Percentiles rank a stretch among this genome's conserved stretches.
Evolutionary conservation across 2,113 vertebrate species (phyloP).

Genomic region (Limanda limanda): DNA sequence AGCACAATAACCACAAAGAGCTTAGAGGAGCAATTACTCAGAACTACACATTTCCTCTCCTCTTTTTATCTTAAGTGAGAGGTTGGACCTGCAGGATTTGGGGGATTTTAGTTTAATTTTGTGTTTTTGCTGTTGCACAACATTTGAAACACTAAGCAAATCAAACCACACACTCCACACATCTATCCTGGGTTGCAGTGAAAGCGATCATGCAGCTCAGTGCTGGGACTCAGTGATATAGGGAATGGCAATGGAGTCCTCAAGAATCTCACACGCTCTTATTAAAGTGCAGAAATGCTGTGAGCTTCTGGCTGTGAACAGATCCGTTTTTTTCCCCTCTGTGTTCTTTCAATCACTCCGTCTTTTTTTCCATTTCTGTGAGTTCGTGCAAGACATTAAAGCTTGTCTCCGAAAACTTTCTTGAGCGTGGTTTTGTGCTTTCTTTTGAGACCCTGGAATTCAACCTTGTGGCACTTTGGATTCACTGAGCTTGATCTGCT

Average conservation of each 20-base stretch:
- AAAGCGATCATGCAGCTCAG: neutral
- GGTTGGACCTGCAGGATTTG: neutral
- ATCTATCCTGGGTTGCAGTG: no score
- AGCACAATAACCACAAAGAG: constrained; percentile 7
- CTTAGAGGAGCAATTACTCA: constrained; percentile 21
- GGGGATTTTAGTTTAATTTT: neutral
- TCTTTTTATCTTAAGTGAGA: neutral
- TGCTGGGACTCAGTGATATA: neutral
- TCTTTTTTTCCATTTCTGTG: neutral
- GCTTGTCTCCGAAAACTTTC: neutral
- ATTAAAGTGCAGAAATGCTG: constrained; percentile 40
- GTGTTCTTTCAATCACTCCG: constrained; percentile 29
- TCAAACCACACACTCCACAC: no score
- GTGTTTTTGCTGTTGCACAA: neutral
- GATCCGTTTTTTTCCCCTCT: neutral
- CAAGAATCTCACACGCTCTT: neutral
- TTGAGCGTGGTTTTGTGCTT: neutral
- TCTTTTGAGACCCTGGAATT: neutral
- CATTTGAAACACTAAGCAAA: no score
- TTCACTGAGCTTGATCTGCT: neutral
- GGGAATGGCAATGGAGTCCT: neutral
- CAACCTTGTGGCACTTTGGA: constrained; percentile 1
- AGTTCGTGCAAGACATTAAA: constrained; percentile 14
- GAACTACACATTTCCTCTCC: neutral
- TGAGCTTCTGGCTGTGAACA: neutral